Conservation (phyloP, 2,888 invertebrate species). For the Diabrotica balteata region DNA sequence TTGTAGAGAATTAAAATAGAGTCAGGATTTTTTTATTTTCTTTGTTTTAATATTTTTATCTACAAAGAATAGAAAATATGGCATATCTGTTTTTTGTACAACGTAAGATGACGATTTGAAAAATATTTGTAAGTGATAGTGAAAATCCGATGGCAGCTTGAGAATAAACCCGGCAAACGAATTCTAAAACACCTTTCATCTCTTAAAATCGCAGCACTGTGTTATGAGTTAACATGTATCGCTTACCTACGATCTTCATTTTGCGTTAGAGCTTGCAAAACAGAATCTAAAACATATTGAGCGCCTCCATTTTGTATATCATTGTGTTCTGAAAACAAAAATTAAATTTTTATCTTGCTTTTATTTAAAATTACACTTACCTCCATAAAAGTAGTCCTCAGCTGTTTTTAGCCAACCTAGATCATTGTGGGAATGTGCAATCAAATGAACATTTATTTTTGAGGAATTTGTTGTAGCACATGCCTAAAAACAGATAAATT, state of each 20-base stretch:
- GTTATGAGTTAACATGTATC: neutral
- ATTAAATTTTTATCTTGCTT: neutral
- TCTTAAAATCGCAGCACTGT: no score
- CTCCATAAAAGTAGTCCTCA: slow-evolving; percentile 80
- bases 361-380: slow-evolving; percentile 51
- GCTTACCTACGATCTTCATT: neutral
- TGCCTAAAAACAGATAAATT: neutral
- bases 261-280: neutral
- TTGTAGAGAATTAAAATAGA: no score
- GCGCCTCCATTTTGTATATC: neutral
- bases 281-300: neutral
- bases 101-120: no score
- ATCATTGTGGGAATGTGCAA: slow-evolving; percentile 84
- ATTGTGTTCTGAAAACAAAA: neutral
- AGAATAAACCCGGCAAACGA: no score
- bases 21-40: no score
- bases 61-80: no score
- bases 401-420: slow-evolving; percentile 87
- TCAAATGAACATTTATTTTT: slow-evolving; percentile 77
- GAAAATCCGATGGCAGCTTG: no score
- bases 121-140: no score
- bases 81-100: no score
- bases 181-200: no score
- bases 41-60: no score
- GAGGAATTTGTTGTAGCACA: neutral